Evolutionary conservation across 2,113 vertebrate species (phyloP).

Genomic region (Limanda limanda): DNA sequence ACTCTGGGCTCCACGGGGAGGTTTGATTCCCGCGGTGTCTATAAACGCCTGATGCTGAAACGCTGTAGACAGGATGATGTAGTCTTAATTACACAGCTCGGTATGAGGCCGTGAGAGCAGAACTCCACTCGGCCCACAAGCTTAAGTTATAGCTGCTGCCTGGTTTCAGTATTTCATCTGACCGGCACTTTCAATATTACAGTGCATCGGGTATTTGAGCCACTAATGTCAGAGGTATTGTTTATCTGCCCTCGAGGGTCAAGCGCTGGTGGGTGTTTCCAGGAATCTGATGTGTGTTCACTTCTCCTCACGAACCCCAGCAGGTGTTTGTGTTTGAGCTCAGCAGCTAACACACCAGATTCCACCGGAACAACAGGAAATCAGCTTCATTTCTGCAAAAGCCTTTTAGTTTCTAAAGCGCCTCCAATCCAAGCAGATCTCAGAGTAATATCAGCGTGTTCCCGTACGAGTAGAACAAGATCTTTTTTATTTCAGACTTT

Average conservation of each 20-base stretch:
- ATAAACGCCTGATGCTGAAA: slow-evolving; percentile 18
- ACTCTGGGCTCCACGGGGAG: neutral
- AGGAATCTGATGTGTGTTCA: slow-evolving; percentile 11
- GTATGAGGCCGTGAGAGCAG: neutral
- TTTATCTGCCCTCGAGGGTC: neutral
- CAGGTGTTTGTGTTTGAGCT: slow-evolving; percentile 54
- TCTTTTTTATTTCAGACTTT: no score
- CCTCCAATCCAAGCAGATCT: slow-evolving; percentile 25
- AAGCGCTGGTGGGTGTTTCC: slow-evolving; percentile 23
- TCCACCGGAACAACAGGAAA: slow-evolving; percentile 59
- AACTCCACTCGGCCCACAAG: neutral
- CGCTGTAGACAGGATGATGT: slow-evolving; percentile 7
- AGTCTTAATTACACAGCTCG: slow-evolving; percentile 12
- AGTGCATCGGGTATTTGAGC: neutral
- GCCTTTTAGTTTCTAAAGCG: slow-evolving; percentile 42
- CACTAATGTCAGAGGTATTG: slow-evolving; percentile 17
- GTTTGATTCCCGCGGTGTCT: slow-evolving; percentile 11
- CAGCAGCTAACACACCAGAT: slow-evolving; percentile 23
- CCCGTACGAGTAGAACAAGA: no score
- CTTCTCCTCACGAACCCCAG: neutral
- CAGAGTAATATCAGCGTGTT: no score
- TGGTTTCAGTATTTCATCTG: neutral
- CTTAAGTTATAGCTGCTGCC: no score
- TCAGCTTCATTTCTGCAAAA: slow-evolving; percentile 66
- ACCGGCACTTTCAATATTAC: neutral